phyloP scores from a whole-genome alignment of 37 sponge, comb jelly and placozoan genomes.

The Ianthella basta region DNA sequence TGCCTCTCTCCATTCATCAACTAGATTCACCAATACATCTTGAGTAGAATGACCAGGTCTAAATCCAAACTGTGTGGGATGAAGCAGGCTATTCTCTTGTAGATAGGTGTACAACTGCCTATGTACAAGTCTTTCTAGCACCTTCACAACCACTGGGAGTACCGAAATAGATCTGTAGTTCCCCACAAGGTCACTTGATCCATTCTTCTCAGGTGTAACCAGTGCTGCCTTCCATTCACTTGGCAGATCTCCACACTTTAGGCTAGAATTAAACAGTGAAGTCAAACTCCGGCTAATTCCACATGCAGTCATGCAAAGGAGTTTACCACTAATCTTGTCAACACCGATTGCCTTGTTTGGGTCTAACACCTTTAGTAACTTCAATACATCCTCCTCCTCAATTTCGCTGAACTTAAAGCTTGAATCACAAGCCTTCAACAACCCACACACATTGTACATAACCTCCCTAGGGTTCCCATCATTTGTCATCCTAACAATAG shows the following conservation, averaged over 20 bases:
- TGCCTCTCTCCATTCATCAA: conserved; percentile 12
- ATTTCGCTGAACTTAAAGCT: not conserved
- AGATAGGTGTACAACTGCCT: conserved; percentile 27
- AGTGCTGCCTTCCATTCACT: not conserved
- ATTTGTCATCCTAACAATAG: not conserved
- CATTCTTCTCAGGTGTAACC: conserved; percentile 13
- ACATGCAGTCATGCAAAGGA: not conserved
- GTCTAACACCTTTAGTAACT: not conserved
- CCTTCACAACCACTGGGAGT: conserved; percentile 16
- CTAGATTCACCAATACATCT: conserved; percentile 16
- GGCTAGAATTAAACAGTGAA: conserved; percentile 2
- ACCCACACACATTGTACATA: not conserved
- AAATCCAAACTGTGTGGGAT: conserved; percentile 24
- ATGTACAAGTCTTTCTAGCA: conserved; percentile 20
- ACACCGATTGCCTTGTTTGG: conserved; percentile 25
- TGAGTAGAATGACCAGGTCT: conserved; percentile 33
- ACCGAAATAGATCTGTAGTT: conserved; percentile 32
- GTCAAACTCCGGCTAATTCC: conserved; percentile 11
- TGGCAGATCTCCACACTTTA: conserved; percentile 2
- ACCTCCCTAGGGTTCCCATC: too few species aligned
- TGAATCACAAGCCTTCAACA: not conserved
- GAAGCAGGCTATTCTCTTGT: conserved; percentile 1
- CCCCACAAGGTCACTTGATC: not conserved
- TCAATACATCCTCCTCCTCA: conserved; percentile 35
- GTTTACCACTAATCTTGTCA: conserved; percentile 7